Base-by-base conservation (phyloP, 2,797 vertebrate genomes). In the Galaxias olidus region DNA sequence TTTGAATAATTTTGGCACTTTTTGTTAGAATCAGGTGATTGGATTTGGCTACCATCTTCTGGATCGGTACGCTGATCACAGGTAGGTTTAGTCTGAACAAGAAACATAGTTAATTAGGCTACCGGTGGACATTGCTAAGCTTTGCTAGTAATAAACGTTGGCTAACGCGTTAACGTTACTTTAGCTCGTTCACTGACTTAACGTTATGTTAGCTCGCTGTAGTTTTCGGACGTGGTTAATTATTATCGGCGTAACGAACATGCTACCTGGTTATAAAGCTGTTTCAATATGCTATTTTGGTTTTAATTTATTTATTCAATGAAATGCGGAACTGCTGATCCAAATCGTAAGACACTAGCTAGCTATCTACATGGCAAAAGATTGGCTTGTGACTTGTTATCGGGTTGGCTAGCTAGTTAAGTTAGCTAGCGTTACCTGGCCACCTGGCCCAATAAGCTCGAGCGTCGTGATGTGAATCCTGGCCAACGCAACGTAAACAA, bases 1-100 rank as follows among this genome's bases (percentile, higher is more conserved):
- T 89, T 88, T 83, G 73, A 87, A 83, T 87, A 77, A 73, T 86
- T 80, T 76, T 51, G 74, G 61, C 60, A 59, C 68, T 59, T 69
- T 74, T 77, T 74, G 73, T 15, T 56, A 68, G 42, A 76, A 44
- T 53, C 14, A 65, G 74, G 77, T 56, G 83, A 77, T 86, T 74
- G 66, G 56, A 1, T 63, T 42, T 20, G 42, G 61, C 57, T 77
- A 76, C 61, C 69, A 51, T 74, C 72, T 78, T 78, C 78, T 67
- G 80, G 81, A 77, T 77, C 74, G 74, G 77, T 71, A 77, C 78
- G 79, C 85, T 71, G 83, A 68, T 73, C 79, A 63, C 76, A 85
- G 90, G 90, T 91, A 68, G 68, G 68, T 12, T 30, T 19, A 17
- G 11, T 85, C 48, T 10, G 9, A 2, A 51, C 30, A 13, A 12